These are phyloP conservation scores for Drosophila falleni DNA, from an alignment of 2,888 invertebrate species.

Conservation along the genomic window DNA sequence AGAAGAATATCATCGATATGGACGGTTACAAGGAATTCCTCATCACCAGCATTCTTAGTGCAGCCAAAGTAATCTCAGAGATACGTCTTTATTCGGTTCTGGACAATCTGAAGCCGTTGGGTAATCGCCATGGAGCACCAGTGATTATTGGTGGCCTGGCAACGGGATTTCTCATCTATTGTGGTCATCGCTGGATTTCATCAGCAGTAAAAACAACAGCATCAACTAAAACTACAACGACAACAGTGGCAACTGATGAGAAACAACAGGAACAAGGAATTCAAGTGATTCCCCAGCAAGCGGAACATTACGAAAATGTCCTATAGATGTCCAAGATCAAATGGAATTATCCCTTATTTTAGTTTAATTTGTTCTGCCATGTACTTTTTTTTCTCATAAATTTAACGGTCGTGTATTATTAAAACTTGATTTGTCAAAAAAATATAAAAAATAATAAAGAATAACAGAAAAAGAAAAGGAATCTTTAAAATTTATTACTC, in stretches of 20 bases:
- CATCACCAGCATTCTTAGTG: not conserved
- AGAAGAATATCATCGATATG: conserved; percentile 1
- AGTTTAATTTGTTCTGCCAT: not conserved
- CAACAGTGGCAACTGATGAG: not conserved
- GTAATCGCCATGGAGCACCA: conserved; percentile 1
- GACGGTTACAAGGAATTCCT: conserved; percentile 4
- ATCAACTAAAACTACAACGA: not conserved
- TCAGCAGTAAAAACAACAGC: not conserved
- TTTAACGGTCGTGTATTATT: not conserved
- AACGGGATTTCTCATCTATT: conserved; percentile 33
- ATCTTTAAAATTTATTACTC: too few species aligned
- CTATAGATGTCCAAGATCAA: not conserved
- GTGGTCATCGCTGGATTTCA: conserved; percentile 39
- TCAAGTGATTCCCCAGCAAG: too few species aligned
- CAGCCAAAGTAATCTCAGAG: conserved; percentile 6
- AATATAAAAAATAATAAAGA: too few species aligned
- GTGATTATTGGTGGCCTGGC: conserved; percentile 32
- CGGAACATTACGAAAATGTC: not conserved
- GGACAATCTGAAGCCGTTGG: conserved; percentile 10
- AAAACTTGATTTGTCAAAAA: not conserved
- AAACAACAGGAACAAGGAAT: not conserved
- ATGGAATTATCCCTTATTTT: not conserved
- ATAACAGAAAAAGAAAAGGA: too few species aligned
- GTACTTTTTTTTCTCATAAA: not conserved
- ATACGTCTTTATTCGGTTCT: conserved; percentile 17